These are phyloP conservation scores for Pongo pygmaeus DNA, from an alignment of 2,113 vertebrate genomes.

Conservation along the genomic window DNA sequence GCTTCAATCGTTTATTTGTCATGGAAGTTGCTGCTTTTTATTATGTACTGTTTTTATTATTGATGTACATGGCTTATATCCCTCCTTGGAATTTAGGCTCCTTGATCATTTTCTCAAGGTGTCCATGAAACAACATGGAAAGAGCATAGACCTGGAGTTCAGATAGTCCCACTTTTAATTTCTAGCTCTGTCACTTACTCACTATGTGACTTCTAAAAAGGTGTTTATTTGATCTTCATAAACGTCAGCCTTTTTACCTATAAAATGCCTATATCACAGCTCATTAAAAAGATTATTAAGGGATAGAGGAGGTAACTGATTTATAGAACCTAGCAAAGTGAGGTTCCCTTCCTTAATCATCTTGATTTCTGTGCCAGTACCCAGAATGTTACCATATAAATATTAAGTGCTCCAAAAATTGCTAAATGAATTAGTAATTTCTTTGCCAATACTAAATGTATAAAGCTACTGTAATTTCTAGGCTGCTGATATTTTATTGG, in stretches of 20 bases:
- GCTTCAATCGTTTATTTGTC: background rate
- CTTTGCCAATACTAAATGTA: constrained; percentile 34
- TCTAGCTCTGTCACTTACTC: background rate
- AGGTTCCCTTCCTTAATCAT: background rate
- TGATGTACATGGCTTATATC: background rate
- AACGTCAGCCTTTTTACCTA: background rate
- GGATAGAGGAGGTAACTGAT: background rate
- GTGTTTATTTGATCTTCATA: background rate
- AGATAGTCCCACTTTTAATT: background rate
- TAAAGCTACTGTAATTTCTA: constrained; percentile 14
- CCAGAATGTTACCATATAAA: background rate
- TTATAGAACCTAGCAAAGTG: background rate
- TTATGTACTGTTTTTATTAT: background rate
- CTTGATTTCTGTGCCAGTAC: constrained; percentile 13
- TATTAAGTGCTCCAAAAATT: constrained; percentile 27
- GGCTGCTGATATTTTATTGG: background rate
- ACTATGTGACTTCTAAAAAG: background rate
- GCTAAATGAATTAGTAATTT: constrained; percentile 23
- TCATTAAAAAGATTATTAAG: background rate
- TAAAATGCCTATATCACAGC: background rate
- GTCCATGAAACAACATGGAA: background rate
- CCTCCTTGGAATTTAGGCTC: background rate
- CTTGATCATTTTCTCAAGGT: background rate
- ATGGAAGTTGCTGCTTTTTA: background rate
- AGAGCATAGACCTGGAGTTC: background rate